Evolutionary conservation across 2,797 vertebrate species (phyloP), one percentile per base, ranked within the genome.

Genomic region (Denticeps clupeoides): DNA sequence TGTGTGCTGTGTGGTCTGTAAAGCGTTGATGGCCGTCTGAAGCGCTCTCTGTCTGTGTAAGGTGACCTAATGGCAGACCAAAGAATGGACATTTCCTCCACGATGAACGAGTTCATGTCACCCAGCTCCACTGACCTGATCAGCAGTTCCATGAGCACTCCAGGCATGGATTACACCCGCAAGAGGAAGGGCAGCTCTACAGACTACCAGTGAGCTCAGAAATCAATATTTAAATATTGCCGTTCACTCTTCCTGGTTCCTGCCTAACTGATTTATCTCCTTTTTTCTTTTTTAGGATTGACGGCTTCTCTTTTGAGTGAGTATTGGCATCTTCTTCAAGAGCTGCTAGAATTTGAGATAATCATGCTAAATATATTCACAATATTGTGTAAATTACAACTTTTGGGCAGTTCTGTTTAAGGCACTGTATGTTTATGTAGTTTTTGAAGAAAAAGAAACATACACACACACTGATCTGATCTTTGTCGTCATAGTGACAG

Each of bases 21-120:
- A n/a, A n/a, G n/a, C n/a, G n/a, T n/a, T n/a, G n/a, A n/a, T n/a
- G n/a, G n/a, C n/a, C n/a, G 7, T 12, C 13, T 4, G 24, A 21
- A 47, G 9, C 5, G 9, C 13, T 15, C 1, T 4, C 9, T 33
- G 1, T 58, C 40, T 54, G 18, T 66, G 49, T 27, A 61, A 96
- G 91, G 86, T 82, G 80, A 84, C 80, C 88, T 91, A 86, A 99
- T 97, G 93, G 95, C 93, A 74, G 95, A 97, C 89, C 95, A 99
- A 87, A 94, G 92, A 80, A 99, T 99, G 95, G 95, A 99, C 80
- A 95, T 99, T 77, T 90, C 93, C 71, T 97, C 95, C 68, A 97
- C 95, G 6, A 99, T 99, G 81, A 96, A 83, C 64, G 93, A 97
- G 77, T 97, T 99, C 71, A 97, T 97, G 86, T 91, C 93, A 57